Evolutionary conservation across 1,140 invertebrate genomes (phyloP).

Genomic region (Acromyrmex heyeri): DNA sequence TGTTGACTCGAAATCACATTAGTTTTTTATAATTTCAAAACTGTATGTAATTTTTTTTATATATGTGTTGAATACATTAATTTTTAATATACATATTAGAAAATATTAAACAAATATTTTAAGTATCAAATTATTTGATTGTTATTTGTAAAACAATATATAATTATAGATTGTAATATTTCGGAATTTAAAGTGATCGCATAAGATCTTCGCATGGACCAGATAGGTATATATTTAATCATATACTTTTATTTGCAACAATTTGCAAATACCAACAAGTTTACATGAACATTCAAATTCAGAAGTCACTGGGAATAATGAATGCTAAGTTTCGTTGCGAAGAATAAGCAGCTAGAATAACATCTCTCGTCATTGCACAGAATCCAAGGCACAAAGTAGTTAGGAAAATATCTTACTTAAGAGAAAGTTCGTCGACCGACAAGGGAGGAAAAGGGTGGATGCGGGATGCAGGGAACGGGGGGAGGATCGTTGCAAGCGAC

Average conservation of each 20-base stretch:
- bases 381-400: constrained; percentile 73
- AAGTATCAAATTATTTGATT: not conserved
- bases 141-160: not conserved
- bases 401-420: constrained; percentile 79
- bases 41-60: not conserved
- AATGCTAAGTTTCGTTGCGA: not conserved
- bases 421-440: constrained; percentile 77
- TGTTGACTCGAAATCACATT: not conserved
- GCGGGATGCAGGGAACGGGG: constrained; percentile 26
- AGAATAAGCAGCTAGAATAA: constrained; percentile 65
- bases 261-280: not conserved
- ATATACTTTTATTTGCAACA: not conserved
- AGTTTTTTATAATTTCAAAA: not conserved
- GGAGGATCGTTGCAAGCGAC: constrained; percentile 82
- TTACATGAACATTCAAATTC: not conserved
- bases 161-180: not conserved
- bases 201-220: not conserved
- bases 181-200: not conserved
- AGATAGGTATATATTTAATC: not conserved
- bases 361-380: constrained; percentile 40
- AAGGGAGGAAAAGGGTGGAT: not conserved
- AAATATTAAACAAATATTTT: not conserved
- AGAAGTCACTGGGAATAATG: constrained; percentile 35
- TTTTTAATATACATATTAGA: not conserved
- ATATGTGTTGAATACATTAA: not conserved